Base-by-base conservation (phyloP, 2,888 invertebrate genomes). In the Limenitis camilla region DNA sequence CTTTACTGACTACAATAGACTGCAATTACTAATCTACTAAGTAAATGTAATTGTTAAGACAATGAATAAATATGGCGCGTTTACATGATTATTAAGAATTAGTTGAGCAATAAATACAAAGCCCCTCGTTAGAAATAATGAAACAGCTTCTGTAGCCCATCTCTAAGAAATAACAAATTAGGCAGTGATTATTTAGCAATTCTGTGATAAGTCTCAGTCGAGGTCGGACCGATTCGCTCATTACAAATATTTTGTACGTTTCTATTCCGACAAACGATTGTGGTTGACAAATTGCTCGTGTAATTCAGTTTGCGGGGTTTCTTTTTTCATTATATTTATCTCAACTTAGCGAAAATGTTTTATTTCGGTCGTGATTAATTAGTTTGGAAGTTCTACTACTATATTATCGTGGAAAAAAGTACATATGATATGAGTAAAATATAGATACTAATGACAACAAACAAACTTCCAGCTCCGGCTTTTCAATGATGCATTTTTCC, bases 241-340 rank as follows among this genome's bases (percentile, higher is more conserved):
- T 47, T 47, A 41, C 41, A 52, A 46, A 35, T 49, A 47, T 47
- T 47, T 43, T 28, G 42, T 40, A 10, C 46, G 53, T 44, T 40
- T 43, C 49, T 35, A 38, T 36, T 32, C 40, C 50, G 39, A 53
- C 53, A 28, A 41, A 42, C 36, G 41, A 40, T 41, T 56, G 36
- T 33, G 45, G 46, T 44, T 57, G 54, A 57, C 54, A 54, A 50
- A 57, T 57, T 54, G 54, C 40, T 41, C 33, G 45, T 41, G 51
- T 56, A 54, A 54, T 56, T 56, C 47, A 44, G 48, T 56, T 56
- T 48, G 48, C 45, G 8, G 33, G 39, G 44, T 11, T 44, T 38
- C 38, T 45, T 28, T 39, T 33, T 39, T 45, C 40, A 44, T 43
- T 47, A 51, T 27, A 31, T 5, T 46, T 29, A 11, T 31, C 42